Evolutionary conservation across 2,113 vertebrate species (phyloP), one percentile per base, ranked within the genome.

Genomic region (Tympanuchus pallidicinctus): DNA sequence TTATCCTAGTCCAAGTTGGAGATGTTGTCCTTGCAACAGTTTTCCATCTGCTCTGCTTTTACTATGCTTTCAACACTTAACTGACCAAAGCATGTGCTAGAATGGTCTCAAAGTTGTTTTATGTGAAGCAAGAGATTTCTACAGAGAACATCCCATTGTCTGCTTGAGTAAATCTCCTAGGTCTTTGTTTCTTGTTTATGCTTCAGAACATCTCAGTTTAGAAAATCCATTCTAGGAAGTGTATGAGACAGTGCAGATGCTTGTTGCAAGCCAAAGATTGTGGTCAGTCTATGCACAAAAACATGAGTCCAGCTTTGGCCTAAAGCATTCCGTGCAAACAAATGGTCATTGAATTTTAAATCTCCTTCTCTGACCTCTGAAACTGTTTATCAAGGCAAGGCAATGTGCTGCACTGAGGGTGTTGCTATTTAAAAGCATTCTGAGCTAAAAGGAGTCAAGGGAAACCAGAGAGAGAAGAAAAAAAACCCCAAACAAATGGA

Each of bases 341-440:
- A 22, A 54, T 7, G 57, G 5, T 17, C 19, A 5, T 0, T n/a
- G 36, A 34, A 72, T 57, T n/a, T n/a, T 8, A 24, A 75, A 76
- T 11, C 59, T 69, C 59, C 42, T 45, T 70, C 38, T 67, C 65
- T 11, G 6, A 32, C 16, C 47, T 56, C 67, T 43, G 48, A 14
- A 65, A 14, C 12, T 18, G 54, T 89, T 72, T 43, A 47, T 85
- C 43, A 15, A 1, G 32, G 11, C 22, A 8, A 10, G 20, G 48
- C 54, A 64, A 48, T 4, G 36, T 57, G 57, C 25, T 78, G 28
- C 4, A 64, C 65, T 48, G 74, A 82, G 69, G 76, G 30, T 40
- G 67, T 36, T 94, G 78, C 93, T 87, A 73, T 95, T 94, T 94
- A 91, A 95, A 95, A 91, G 56, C 0, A 0, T 36, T 27, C 52